A percentile compares a stretch with the other conserved stretches of the same genome.
These are phyloP conservation scores for Nephila pilipes DNA, from an alignment of 1,140 invertebrate species.

Conservation along the genomic window DNA sequence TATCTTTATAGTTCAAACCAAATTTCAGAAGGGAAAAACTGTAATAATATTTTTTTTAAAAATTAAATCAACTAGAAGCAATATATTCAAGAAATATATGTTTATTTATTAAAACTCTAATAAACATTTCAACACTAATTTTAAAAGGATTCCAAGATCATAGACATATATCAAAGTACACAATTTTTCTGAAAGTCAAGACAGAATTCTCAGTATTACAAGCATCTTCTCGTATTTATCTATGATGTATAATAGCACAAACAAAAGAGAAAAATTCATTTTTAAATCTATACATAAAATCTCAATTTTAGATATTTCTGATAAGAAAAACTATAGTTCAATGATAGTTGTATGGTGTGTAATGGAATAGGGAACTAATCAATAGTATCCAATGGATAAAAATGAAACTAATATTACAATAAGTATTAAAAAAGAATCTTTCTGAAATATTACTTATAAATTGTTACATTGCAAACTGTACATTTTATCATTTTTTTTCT, in stretches of 20 bases:
- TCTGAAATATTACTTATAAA: neutral
- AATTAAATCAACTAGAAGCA: neutral
- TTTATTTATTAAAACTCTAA: slow-evolving; percentile 62
- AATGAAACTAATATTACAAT: neutral
- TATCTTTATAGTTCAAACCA: no score
- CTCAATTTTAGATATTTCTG: neutral
- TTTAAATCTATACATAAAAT: neutral
- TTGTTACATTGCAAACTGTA: slow-evolving; percentile 19
- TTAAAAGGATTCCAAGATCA: slow-evolving; percentile 42
- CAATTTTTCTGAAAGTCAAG: slow-evolving; percentile 16
- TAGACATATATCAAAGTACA: slow-evolving; percentile 22
- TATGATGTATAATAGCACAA: neutral
- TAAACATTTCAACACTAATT: slow-evolving; percentile 63
- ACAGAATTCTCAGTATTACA: neutral
- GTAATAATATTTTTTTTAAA: neutral
- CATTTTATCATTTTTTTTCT: slow-evolving; percentile 30
- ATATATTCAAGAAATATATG: slow-evolving; percentile 50
- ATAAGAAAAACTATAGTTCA: neutral
- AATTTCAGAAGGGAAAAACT: neutral
- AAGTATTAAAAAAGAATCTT: neutral
- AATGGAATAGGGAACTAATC: neutral
- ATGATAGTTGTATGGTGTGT: neutral
- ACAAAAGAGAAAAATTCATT: slow-evolving; percentile 7
- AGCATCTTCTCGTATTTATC: neutral
- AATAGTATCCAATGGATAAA: neutral